Base-by-base conservation (phyloP, 1,140 invertebrate genomes). In the Drosophila ambigua region DNA sequence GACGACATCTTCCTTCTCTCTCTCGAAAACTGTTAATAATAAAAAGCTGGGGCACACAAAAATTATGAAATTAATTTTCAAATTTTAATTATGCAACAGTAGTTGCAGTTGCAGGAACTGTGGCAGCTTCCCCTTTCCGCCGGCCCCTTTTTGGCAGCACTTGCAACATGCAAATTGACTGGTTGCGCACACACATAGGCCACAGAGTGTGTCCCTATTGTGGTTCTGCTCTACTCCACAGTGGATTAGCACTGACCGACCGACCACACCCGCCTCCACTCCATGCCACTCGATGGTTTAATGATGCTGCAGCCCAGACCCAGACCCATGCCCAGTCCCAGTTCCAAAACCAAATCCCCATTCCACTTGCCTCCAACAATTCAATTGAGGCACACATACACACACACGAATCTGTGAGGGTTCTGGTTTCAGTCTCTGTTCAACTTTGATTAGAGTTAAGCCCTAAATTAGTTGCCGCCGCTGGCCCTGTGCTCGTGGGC, bases 41-140 rank as follows among this genome's bases (percentile, higher is more conserved):
- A 63, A 81, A 83, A 76, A 13, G 35, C 9, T 11, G 11, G 64
- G 51, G 71, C 53, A 72, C 20, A 39, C 67, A 45, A 52, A 87
- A 87, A 87, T 89, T 88, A 87, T 83, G 61, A 87, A 89, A 88
- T 88, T 89, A 89, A 88, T 88, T 88, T 71, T 82, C 59, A 73
- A 72, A 89, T 79, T 89, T 88, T 83, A 83, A 88, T 83, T 89
- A 89, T 89, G 76, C 83, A 89, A 88, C 65, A 88, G 66, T 79
- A 28, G 31, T 39, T 66, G 62, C 69, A 46, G 39, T 16, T 46
- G 46, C 31, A 35, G 68, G 45, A 74, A 41, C 71, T 87, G 82
- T 68, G 75, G 72, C 67, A 88, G 82, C 57, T 79, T 64, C 52
- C 63, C 43, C 41, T 67, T 72, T 24, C 23, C 20, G 20, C 23